phyloP scores from a whole-genome alignment of 2,797 vertebrate genomes.

The Chelon auratus region DNA sequence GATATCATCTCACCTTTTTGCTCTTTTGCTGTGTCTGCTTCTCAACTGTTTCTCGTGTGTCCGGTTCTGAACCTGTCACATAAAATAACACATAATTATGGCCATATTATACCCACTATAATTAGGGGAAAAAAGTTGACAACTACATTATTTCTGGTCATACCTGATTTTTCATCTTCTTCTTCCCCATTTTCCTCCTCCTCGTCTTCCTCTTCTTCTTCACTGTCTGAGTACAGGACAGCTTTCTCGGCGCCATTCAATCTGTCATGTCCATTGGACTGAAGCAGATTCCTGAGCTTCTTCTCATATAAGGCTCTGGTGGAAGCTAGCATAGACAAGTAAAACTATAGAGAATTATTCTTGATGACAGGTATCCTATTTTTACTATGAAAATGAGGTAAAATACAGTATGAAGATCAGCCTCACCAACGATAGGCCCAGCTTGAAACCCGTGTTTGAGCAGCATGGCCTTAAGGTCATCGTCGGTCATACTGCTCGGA shows the following conservation, averaged over 20 bases:
- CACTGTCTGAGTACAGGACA: constrained; percentile 77
- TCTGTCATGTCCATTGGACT: constrained; percentile 27
- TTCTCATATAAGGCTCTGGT: constrained; percentile 88
- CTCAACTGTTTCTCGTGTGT: constrained; percentile 37
- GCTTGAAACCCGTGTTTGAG: constrained; percentile 81
- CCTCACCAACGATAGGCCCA: constrained; percentile 89
- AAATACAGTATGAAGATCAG: neutral
- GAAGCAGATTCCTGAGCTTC: constrained; percentile 83
- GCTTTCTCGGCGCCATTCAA: constrained; percentile 58
- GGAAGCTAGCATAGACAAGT: constrained; percentile 79
- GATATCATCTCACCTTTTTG: constrained; percentile 62
- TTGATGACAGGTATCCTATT: neutral
- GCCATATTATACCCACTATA: neutral
- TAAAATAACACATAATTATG: neutral
- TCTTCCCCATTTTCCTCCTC: constrained; percentile 72
- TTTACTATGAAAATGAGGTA: neutral
- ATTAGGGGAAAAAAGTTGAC: neutral
- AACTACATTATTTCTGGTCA: neutral
- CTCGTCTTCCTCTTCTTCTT: constrained; percentile 73
- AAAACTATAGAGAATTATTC: neutral
- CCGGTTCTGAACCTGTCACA: constrained; percentile 58
- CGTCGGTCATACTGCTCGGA: constrained; percentile 80
- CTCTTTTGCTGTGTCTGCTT: constrained; percentile 16
- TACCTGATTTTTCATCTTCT: constrained; percentile 66
- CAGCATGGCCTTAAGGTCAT: constrained; percentile 82